Conservation (phyloP, 1,140 invertebrate genomes). For the Camponotus pennsylvanicus region DNA sequence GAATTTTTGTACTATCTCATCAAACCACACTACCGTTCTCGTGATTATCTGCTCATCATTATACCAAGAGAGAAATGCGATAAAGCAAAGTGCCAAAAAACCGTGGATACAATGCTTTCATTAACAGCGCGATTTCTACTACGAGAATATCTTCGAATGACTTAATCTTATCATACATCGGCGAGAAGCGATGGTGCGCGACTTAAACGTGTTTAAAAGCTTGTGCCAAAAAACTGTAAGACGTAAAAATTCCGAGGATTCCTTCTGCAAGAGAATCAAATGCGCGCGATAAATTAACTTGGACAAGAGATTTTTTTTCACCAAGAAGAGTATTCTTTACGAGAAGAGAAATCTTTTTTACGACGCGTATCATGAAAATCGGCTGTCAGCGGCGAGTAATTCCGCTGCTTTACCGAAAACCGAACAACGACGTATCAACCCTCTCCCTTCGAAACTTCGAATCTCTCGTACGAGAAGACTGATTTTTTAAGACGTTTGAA, state of each 20-base stretch:
- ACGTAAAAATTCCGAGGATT: background rate
- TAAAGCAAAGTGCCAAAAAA: constrained; percentile 68
- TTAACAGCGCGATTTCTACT: constrained; percentile 9
- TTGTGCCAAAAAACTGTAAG: constrained; percentile 13
- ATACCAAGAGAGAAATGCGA: constrained; percentile 2
- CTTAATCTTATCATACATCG: constrained; percentile 22
- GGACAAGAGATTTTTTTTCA: constrained; percentile 24
- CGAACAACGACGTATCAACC: constrained; percentile 78
- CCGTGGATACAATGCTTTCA: too few species aligned
- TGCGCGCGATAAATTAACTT: constrained; percentile 29
- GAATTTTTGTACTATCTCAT: constrained; percentile 23
- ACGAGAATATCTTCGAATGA: background rate
- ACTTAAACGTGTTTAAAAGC: constrained; percentile 17
- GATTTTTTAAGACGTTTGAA: constrained; percentile 79
- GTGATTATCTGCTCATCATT: constrained; percentile 2
- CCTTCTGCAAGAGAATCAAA: constrained; percentile 38
- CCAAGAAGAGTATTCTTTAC: constrained; percentile 5
- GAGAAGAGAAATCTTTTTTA: constrained; percentile 26
- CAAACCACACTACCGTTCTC: background rate
- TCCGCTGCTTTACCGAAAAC: constrained; percentile 54
- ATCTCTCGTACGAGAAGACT: constrained; percentile 80
- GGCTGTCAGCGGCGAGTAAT: background rate
- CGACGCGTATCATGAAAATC: background rate
- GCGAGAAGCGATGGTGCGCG: background rate
- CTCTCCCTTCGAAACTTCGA: constrained; percentile 69